Conservation (phyloP, 2,797 vertebrate genomes). For the Hoplostethus atlanticus region DNA sequence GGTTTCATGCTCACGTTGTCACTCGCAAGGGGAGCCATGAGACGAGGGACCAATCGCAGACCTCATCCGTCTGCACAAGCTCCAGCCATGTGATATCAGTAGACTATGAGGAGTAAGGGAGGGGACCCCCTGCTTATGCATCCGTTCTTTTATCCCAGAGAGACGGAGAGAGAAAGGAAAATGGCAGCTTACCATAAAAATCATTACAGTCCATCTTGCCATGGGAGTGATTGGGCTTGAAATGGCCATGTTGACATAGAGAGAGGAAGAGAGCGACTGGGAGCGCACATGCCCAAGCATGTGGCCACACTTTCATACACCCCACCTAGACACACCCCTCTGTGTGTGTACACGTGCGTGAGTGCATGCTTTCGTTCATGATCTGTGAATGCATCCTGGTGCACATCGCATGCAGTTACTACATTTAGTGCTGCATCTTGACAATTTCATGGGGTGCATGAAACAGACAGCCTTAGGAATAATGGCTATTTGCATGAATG, state of each 20-base stretch:
- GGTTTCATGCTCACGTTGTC: constrained; percentile 75
- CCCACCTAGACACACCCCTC: neutral
- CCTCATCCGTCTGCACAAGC: constrained; percentile 63
- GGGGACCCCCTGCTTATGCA: constrained; percentile 34
- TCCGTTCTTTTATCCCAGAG: constrained; percentile 22
- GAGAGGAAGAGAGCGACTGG: neutral
- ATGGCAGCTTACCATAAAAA: constrained; percentile 47
- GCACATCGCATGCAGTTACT: no score
- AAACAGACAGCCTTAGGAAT: no score
- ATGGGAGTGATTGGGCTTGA: constrained; percentile 11
- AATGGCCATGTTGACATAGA: constrained; percentile 7
- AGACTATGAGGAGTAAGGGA: constrained; percentile 49
- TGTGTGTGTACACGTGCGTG: neutral
- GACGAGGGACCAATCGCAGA: constrained; percentile 67
- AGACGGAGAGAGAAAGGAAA: constrained; percentile 35
- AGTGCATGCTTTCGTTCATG: neutral
- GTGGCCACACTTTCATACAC: constrained; percentile 35
- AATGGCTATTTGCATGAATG: neutral
- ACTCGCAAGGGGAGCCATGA: constrained; percentile 57
- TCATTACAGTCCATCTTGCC: constrained; percentile 21
- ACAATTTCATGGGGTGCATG: no score
- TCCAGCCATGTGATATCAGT: constrained; percentile 71
- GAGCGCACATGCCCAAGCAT: constrained; percentile 65
- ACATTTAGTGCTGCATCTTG: no score
- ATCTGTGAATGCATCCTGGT: neutral